These are phyloP conservation scores for Oenanthe oenanthe DNA, from an alignment of 2,113 vertebrate genomes.

Conservation along the genomic window DNA sequence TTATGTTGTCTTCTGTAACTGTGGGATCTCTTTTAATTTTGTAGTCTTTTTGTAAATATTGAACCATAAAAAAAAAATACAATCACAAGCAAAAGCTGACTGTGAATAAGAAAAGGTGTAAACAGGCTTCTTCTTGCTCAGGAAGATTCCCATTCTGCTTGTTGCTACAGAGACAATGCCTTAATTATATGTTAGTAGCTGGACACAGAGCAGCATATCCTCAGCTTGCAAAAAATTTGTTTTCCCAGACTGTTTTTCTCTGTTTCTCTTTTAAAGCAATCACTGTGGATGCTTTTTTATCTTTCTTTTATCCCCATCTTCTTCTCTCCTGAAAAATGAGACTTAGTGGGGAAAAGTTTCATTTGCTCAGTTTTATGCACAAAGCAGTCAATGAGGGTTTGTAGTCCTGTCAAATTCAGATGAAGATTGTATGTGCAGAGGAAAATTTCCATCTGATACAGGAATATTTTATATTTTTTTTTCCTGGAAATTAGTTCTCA, in stretches of 20 bases:
- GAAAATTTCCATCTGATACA: not conserved
- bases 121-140: constrained; percentile 12
- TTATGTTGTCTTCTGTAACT: constrained; percentile 81
- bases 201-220: not conserved
- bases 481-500: not conserved
- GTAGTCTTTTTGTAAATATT: constrained; percentile 79
- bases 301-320: not conserved
- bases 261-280: not conserved
- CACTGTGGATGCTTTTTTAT: not conserved
- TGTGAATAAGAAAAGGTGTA: constrained; percentile 23
- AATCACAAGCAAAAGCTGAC: constrained; percentile 41
- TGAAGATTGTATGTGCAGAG: not conserved
- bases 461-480: not conserved
- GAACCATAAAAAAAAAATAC: constrained; percentile 67
- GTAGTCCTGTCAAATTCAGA: not conserved
- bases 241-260: not conserved
- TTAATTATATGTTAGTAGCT: not conserved
- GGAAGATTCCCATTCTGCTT: not conserved
- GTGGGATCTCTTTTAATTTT: constrained; percentile 77
- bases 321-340: not conserved
- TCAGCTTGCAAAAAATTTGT: not conserved
- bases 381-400: not conserved
- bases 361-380: not conserved
- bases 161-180: not conserved
- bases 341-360: not conserved